Conservation (phyloP, 2,888 invertebrate genomes). For the Anoplius nigerrimus region DNA sequence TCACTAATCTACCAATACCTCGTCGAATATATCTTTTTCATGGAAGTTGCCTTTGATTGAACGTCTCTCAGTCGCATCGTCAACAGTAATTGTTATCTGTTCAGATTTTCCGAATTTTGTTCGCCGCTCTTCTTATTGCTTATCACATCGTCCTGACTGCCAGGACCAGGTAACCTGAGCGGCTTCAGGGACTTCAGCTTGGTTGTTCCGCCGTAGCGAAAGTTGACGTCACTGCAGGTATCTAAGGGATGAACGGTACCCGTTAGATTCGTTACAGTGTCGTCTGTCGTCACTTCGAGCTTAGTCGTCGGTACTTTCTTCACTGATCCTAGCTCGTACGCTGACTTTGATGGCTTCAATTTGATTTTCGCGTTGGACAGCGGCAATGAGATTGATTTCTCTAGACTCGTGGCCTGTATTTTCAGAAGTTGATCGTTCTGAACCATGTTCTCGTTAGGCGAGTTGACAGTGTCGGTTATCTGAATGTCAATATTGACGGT, state of each 20-base stretch:
- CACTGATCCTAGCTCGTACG: conserved; percentile 70
- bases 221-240: conserved; percentile 85
- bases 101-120: conserved; percentile 65
- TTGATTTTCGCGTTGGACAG: conserved; percentile 65
- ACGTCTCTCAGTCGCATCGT: conserved; percentile 58
- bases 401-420: conserved; percentile 57
- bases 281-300: conserved; percentile 73
- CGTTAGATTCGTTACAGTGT: conserved; percentile 73
- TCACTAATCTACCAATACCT: conserved; percentile 29
- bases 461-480: conserved; percentile 68
- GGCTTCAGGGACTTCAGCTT: conserved; percentile 86
- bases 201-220: conserved; percentile 87
- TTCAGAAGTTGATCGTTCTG: conserved; percentile 58
- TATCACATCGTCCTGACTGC: conserved; percentile 52
- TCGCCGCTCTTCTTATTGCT: conserved; percentile 60
- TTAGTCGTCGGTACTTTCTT: conserved; percentile 74
- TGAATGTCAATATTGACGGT: conserved; percentile 72
- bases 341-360: conserved; percentile 70
- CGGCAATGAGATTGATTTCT: conserved; percentile 71
- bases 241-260: conserved; percentile 82
- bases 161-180: conserved; percentile 59
- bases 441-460: conserved; percentile 42
- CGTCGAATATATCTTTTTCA: conserved; percentile 48
- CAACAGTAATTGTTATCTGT: conserved; percentile 70
- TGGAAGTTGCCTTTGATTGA: conserved; percentile 46